Evolutionary conservation across 2,797 vertebrate genomes (phyloP).

Genomic region (Peromyscus attwateri): DNA sequence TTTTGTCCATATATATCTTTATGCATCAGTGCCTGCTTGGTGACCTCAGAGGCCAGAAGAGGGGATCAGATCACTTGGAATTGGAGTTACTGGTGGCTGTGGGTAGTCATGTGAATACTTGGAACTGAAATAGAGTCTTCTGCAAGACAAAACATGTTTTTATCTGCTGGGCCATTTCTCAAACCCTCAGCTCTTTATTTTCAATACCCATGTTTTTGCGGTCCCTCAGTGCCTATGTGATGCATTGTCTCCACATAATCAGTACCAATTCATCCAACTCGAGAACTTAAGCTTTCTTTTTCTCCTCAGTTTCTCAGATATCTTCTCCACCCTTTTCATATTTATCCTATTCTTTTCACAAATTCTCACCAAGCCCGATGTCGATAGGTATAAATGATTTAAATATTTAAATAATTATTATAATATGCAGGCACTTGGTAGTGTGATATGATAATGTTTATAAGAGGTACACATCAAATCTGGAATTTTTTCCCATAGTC

Average conservation of each 20-base stretch:
- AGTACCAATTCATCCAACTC: background rate
- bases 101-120: background rate
- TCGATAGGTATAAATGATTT: background rate
- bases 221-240: rapidly evolving
- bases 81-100: background rate
- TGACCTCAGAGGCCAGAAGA: background rate
- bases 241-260: background rate
- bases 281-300: background rate
- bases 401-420: background rate
- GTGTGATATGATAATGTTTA: background rate
- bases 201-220: background rate
- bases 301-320: background rate
- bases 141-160: background rate
- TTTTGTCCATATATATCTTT: background rate
- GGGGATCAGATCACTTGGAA: background rate
- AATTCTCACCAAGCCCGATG: background rate
- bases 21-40: background rate
- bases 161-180: background rate
- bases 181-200: background rate
- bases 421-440: background rate
- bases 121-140: too few species aligned
- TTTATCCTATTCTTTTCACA: background rate
- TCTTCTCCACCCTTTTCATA: background rate
- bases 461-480: background rate
- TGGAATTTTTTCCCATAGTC: background rate